These are phyloP conservation scores for Zaprionus camerounensis DNA, from an alignment of 1,140 invertebrate genomes.

Conservation along the genomic window DNA sequence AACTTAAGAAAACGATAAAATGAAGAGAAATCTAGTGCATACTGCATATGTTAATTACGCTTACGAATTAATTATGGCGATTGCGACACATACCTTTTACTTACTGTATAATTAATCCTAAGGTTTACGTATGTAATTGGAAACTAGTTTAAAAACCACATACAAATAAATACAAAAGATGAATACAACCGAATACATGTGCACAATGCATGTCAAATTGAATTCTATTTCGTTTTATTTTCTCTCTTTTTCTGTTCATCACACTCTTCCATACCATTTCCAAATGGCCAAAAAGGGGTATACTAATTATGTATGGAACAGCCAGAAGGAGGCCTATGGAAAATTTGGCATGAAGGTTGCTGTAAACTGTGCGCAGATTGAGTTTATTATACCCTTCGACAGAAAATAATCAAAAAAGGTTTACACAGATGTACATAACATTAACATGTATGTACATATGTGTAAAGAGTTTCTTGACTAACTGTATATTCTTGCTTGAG, in stretches of 20 bases:
- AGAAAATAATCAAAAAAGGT: too few species aligned
- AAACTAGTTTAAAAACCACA: constrained; percentile 50
- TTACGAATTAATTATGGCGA: constrained; percentile 47
- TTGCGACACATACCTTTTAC: constrained; percentile 46
- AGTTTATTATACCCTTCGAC: too few species aligned
- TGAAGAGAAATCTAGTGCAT: constrained; percentile 24
- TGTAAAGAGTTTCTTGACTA: too few species aligned
- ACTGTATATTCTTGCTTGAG: too few species aligned
- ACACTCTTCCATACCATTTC: too few species aligned
- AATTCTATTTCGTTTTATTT: constrained; percentile 13
- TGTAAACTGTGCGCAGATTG: too few species aligned
- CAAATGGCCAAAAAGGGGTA: too few species aligned
- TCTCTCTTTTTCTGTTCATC: background rate
- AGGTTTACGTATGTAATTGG: constrained; percentile 52
- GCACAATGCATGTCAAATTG: constrained; percentile 23
- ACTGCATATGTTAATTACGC: constrained; percentile 48
- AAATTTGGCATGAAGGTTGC: too few species aligned
- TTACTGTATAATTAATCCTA: constrained; percentile 45
- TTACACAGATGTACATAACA: too few species aligned
- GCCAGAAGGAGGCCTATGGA: too few species aligned
- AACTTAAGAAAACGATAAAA: constrained; percentile 1
- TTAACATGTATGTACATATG: too few species aligned
- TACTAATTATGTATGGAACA: too few species aligned
- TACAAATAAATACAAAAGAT: constrained; percentile 42
- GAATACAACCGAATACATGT: constrained; percentile 34